Evolutionary conservation across 2,113 vertebrate genomes (phyloP).

Genomic region (Chamaea fasciata): DNA sequence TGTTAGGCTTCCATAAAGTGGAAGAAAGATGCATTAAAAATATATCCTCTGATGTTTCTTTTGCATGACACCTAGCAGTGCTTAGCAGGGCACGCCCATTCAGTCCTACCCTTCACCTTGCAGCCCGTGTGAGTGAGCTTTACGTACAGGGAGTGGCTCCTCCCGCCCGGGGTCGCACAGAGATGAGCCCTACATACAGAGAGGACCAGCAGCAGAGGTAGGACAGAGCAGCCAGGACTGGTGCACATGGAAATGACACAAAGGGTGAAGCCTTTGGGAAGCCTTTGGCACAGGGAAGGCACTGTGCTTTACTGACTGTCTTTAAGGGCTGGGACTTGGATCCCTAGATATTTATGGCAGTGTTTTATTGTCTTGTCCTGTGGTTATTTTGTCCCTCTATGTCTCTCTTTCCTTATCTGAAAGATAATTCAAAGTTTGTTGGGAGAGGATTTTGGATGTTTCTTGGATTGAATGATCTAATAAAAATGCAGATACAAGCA

Average conservation of each 20-base stretch:
- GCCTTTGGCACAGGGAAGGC: background rate
- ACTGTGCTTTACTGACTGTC: background rate
- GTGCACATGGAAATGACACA: background rate
- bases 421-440: background rate
- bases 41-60: background rate
- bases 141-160: slow-evolving; percentile 59
- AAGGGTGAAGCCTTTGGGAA: background rate
- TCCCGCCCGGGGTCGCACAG: background rate
- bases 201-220: slow-evolving; percentile 57
- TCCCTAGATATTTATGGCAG: background rate
- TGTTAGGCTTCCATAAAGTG: background rate
- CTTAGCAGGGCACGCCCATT: background rate
- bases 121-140: slow-evolving; percentile 57
- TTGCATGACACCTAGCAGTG: background rate
- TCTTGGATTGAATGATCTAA: background rate
- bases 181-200: background rate
- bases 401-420: background rate
- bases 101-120: background rate
- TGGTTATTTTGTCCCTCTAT: background rate
- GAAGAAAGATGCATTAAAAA: background rate
- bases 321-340: background rate
- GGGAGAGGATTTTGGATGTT: background rate
- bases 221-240: background rate
- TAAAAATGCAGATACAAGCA: background rate
- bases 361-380: background rate